Evolutionary conservation across 92 coral and sea anemone species (phyloP), one percentile per base, ranked within the genome.

Genomic region (Montipora capitata): DNA sequence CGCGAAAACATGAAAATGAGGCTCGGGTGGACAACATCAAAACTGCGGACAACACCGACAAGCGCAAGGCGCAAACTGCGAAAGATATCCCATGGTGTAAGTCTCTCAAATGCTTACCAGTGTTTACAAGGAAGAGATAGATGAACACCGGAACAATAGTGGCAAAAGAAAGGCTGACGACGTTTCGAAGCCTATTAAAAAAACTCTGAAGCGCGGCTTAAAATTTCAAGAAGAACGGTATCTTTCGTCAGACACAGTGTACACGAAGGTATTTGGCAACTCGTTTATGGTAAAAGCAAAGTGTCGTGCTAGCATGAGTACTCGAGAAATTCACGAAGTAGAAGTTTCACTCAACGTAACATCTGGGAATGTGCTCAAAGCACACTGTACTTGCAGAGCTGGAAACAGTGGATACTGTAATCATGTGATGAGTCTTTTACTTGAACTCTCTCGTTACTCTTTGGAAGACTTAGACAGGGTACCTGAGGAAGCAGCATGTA

Each of bases 261-360:
- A 82, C 72, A 78, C 82, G 39, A 78, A 78, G 69, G 75, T 82
- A 51, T 82, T 70, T 59, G 35, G 64, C 35, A 82, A 82, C 77
- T 82, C 74, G 40, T 86, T 78, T 42, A 72, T 72, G 51, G 86
- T 83, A 73, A 83, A 83, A 44, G 56, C 39, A 18, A 83, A 75
- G 67, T 79, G 78, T 80, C 57, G 90, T n/a, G 87, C 87, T 64
- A 86, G 87, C 85, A 76, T 79, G 87, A 59, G 80, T 59, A 70
- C 68, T 39, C 63, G 76, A 75, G 17, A 56, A 38, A 27, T 27
- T 27, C 35, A 27, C 35, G 35, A 27, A 27, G 2, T 27, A 1
- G 35, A 27, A 27, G 35, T 27, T 27, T 27, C 2, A 27, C 35
- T 27, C 35, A 27, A 27, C 35, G 35, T 27, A 27, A 27, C 35